Evolutionary conservation across 1,140 invertebrate genomes (phyloP).

Genomic region (Maniola jurtina): DNA sequence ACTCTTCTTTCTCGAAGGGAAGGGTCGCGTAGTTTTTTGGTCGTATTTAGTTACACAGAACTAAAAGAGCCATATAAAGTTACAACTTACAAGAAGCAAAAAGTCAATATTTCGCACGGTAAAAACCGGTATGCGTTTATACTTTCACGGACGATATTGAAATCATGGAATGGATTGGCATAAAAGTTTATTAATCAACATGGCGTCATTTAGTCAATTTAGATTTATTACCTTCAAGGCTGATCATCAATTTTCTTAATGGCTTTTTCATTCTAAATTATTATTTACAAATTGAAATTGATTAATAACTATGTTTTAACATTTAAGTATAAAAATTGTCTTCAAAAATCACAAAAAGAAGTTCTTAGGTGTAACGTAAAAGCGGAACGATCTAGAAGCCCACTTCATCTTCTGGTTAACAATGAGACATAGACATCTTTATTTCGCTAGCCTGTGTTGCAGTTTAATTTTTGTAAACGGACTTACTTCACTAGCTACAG

Average conservation of each 20-base stretch:
- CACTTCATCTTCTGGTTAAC: no score
- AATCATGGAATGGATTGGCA: not conserved
- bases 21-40: not conserved
- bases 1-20: not conserved
- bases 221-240: not conserved
- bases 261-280: not conserved
- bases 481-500: no score
- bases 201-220: constrained; percentile 1
- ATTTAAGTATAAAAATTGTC: no score
- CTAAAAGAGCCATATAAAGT: constrained; percentile 43
- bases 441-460: no score
- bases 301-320: constrained; percentile 14
- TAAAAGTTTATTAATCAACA: not conserved
- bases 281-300: not conserved
- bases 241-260: constrained; percentile 2
- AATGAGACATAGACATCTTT: no score
- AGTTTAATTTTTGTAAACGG: no score
- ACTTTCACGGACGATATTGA: constrained; percentile 30
- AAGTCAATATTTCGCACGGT: constrained; percentile 24
- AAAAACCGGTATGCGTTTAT: constrained; percentile 24
- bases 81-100: constrained; percentile 30
- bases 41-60: constrained; percentile 46
- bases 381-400: no score
- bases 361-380: no score
- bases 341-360: no score